These are phyloP conservation scores for Bombus breviceps DNA, from an alignment of 1,140 invertebrate genomes.

Conservation along the genomic window DNA sequence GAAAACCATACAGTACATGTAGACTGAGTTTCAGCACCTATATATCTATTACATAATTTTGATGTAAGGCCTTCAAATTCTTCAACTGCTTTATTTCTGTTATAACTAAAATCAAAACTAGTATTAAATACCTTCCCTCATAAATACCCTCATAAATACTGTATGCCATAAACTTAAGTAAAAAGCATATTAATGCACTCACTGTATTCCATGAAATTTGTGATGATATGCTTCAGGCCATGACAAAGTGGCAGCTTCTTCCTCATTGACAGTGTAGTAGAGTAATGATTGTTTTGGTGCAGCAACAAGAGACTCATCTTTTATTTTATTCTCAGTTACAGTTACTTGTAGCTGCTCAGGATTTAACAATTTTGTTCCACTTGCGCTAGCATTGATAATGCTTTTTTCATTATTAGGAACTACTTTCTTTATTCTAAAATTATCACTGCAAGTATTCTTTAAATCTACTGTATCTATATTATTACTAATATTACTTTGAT, in stretches of 20 bases:
- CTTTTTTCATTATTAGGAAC: slow-evolving; percentile 37
- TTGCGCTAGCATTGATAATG: neutral
- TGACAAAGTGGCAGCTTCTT: slow-evolving; percentile 73
- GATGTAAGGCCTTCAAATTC: slow-evolving; percentile 85
- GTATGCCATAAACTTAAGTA: neutral
- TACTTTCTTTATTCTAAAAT: slow-evolving; percentile 59
- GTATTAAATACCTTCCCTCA: slow-evolving; percentile 30
- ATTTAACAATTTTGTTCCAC: slow-evolving; percentile 1
- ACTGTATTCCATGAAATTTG: slow-evolving; percentile 87
- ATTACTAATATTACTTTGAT: slow-evolving; percentile 27
- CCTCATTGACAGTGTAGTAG: slow-evolving; percentile 69
- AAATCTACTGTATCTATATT: neutral
- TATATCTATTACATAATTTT: slow-evolving; percentile 85
- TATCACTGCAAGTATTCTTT: slow-evolving; percentile 17
- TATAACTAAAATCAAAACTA: slow-evolving; percentile 83
- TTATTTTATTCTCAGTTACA: neutral
- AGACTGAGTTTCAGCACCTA: slow-evolving; percentile 86
- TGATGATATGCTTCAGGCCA: slow-evolving; percentile 84
- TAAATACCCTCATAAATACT: too few relatives aligned
- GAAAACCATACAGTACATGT: slow-evolving; percentile 85
- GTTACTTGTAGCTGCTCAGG: neutral
- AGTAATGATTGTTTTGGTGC: slow-evolving; percentile 60
- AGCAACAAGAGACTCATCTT: slow-evolving; percentile 44
- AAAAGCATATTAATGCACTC: slow-evolving; percentile 74
- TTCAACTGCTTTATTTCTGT: slow-evolving; percentile 84